Evolutionary conservation across 2,113 vertebrate species (phyloP).

Genomic region (Chlamydotis undulata): DNA sequence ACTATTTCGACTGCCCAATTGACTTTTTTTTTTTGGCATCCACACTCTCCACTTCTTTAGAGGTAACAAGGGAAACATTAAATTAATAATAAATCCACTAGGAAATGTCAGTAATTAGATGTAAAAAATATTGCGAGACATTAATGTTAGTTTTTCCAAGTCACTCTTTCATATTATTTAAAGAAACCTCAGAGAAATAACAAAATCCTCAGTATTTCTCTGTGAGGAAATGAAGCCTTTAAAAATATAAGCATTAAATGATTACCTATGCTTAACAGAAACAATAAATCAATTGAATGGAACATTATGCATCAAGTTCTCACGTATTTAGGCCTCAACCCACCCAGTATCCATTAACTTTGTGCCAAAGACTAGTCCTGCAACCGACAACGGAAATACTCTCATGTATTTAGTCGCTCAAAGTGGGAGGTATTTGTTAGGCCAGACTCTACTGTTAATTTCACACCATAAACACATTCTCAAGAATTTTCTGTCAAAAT

Average conservation of each 20-base stretch:
- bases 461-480: background rate
- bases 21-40: background rate
- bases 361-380: background rate
- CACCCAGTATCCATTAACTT: background rate
- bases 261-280: background rate
- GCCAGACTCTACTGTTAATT: background rate
- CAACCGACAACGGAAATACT: background rate
- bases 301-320: background rate
- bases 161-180: background rate
- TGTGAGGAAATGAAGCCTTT: background rate
- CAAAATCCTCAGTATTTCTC: background rate
- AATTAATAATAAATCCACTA: background rate
- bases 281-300: constrained; percentile 1
- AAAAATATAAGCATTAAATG: background rate
- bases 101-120: background rate
- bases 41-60: background rate
- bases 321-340: background rate
- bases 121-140: background rate
- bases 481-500: background rate
- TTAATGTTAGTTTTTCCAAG: background rate
- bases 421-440: background rate
- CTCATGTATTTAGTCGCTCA: background rate
- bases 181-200: background rate
- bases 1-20: background rate
- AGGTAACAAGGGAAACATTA: background rate